A percentile compares a stretch with the other conserved stretches of the same genome.
Evolutionary conservation across 2,888 invertebrate species (phyloP).

Genomic region (Cheilosia impressa): DNA sequence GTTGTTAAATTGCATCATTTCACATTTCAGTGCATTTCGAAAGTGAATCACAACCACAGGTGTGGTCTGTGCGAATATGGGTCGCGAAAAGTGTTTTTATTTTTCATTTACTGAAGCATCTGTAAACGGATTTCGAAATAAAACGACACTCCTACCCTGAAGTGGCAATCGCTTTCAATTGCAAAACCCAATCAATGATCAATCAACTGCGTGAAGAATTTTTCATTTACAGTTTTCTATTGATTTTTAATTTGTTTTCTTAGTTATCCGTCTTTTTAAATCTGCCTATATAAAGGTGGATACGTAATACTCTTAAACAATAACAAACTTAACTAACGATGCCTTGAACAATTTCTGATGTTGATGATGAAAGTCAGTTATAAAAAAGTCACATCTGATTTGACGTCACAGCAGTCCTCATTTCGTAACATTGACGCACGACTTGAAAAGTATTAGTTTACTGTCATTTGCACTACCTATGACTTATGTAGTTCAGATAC

Average conservation of each 20-base stretch:
- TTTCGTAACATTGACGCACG: too few species aligned
- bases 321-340: too few species aligned
- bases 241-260: not conserved
- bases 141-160: constrained; percentile 2
- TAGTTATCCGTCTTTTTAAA: not conserved
- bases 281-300: too few species aligned
- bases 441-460: too few species aligned
- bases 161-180: constrained; percentile 5
- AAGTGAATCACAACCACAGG: constrained; percentile 29
- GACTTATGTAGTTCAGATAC: too few species aligned
- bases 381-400: too few species aligned
- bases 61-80: constrained; percentile 26
- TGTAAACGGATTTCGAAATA: constrained; percentile 10
- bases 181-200: constrained; percentile 8
- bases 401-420: too few species aligned
- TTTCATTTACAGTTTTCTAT: not conserved
- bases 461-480: too few species aligned
- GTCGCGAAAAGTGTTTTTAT: not conserved
- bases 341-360: too few species aligned
- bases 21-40: constrained; percentile 7
- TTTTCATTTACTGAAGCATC: not conserved
- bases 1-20: constrained; percentile 19
- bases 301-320: too few species aligned
- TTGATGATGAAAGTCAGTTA: too few species aligned
- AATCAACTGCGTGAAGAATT: not conserved